These are phyloP conservation scores for Enchytraeus crypticus DNA, from an alignment of 2,888 invertebrate species.

Conservation along the genomic window DNA sequence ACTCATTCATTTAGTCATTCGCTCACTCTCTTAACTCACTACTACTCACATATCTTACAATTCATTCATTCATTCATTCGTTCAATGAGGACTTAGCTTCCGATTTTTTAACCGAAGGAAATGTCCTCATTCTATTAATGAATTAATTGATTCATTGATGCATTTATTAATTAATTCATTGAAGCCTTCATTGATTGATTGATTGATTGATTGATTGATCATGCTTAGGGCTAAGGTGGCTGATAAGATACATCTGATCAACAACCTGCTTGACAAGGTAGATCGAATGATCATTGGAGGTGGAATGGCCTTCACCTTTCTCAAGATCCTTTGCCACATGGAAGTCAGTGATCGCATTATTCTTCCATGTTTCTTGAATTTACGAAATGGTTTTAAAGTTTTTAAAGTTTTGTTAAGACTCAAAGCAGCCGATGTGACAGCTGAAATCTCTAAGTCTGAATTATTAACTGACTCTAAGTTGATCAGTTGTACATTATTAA, in stretches of 20 bases:
- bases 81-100: no score
- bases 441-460: conserved; percentile 17
- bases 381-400: neutral
- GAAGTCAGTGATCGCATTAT: conserved; percentile 54
- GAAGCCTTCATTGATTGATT: no score
- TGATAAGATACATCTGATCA: conserved; percentile 95
- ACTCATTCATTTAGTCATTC: no score
- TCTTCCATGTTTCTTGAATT: neutral
- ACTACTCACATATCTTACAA: no score
- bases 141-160: no score
- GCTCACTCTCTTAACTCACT: no score
- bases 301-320: conserved; percentile 98
- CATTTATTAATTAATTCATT: no score
- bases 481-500: no score
- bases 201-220: neutral
- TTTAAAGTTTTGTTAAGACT: neutral
- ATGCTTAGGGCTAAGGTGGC: conserved; percentile 58
- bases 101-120: no score
- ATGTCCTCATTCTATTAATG: no score
- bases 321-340: conserved; percentile 84
- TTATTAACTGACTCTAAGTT: no score
- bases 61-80: no score
- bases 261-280: conserved; percentile 92
- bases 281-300: conserved; percentile 99
- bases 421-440: neutral